phyloP scores from a whole-genome alignment of 2,113 vertebrate species.

The Varanus salvator region DNA sequence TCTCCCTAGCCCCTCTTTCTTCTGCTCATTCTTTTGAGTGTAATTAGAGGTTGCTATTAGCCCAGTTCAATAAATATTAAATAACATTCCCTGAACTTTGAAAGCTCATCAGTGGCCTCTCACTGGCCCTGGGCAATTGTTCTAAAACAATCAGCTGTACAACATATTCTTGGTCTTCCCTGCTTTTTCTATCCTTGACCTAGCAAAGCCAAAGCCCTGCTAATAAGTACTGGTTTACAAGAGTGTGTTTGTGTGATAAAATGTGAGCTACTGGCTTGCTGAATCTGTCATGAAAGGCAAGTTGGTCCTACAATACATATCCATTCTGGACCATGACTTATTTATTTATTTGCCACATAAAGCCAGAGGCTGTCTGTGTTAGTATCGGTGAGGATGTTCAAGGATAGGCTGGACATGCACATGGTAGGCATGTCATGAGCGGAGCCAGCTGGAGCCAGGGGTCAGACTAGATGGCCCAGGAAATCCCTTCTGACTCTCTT shows the following conservation, averaged over 20 bases:
- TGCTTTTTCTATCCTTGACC: not conserved
- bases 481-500: too few relatives aligned
- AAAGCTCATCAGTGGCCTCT: not conserved
- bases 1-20: not conserved
- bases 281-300: not conserved
- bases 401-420: too few relatives aligned
- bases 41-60: not conserved
- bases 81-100: not conserved
- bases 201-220: not conserved
- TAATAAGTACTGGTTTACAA: not conserved
- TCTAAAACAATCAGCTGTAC: not conserved
- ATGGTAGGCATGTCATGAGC: too few relatives aligned
- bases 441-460: too few relatives aligned
- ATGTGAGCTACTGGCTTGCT: not conserved
- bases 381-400: too few relatives aligned
- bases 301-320: not conserved
- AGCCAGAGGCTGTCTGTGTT: too few relatives aligned
- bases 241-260: not conserved
- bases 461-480: too few relatives aligned
- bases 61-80: not conserved
- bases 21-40: not conserved
- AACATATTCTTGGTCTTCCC: not conserved
- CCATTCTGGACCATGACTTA: not conserved
- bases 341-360: not conserved
- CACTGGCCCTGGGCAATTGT: not conserved